Conservation (phyloP, 2,888 invertebrate species). For the Trachelus tabidus region DNA sequence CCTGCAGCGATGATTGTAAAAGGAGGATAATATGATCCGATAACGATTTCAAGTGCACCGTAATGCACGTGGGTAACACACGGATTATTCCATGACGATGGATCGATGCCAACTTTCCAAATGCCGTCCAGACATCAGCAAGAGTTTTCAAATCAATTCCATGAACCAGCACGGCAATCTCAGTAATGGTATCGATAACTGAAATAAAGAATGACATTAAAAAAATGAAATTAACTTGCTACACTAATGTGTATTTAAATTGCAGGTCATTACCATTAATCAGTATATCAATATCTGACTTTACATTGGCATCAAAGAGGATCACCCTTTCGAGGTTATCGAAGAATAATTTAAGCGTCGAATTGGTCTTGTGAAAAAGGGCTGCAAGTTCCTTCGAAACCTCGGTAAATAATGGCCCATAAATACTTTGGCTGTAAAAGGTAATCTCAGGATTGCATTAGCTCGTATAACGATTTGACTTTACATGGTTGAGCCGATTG, state of each 20-base stretch:
- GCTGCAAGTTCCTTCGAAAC: constrained; percentile 39
- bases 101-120: constrained; percentile 46
- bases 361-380: constrained; percentile 47
- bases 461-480: not conserved
- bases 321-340: constrained; percentile 44
- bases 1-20: constrained; percentile 32
- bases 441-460: not conserved
- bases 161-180: constrained; percentile 42
- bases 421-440: constrained; percentile 42
- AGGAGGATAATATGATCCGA: constrained; percentile 30
- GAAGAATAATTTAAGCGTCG: constrained; percentile 47
- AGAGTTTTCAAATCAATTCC: constrained; percentile 52
- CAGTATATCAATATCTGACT: constrained; percentile 42
- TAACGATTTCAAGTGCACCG: constrained; percentile 37
- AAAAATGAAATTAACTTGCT: not conserved
- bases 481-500: not conserved
- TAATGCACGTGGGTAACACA: constrained; percentile 26
- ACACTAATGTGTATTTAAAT: not conserved
- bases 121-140: constrained; percentile 51
- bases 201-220: constrained; percentile 1
- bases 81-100: constrained; percentile 33
- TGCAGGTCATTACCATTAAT: constrained; percentile 36
- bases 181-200: constrained; percentile 48
- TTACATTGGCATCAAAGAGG: constrained; percentile 39
- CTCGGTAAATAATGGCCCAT: constrained; percentile 39